Percentiles rank a stretch among this genome's conserved stretches.
These are phyloP conservation scores for Pedetes capensis DNA, from an alignment of 2,113 vertebrate genomes.

Conservation along the genomic window DNA sequence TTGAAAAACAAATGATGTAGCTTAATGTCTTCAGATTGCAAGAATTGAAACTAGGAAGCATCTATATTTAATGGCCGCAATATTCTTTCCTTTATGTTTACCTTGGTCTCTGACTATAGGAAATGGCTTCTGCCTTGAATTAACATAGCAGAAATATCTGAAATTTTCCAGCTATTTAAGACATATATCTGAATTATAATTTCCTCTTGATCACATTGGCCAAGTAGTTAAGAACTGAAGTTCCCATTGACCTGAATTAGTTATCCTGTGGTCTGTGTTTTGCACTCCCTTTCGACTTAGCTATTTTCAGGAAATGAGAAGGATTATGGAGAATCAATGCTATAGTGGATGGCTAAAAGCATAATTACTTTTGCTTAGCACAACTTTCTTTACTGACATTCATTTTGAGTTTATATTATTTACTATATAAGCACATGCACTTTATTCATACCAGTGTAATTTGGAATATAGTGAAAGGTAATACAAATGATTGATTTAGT, in stretches of 20 bases:
- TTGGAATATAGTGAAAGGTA: slow-evolving; percentile 12
- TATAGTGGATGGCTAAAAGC: slow-evolving; percentile 6
- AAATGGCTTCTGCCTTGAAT: background rate
- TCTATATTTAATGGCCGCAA: background rate
- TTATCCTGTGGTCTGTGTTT: slow-evolving; percentile 54
- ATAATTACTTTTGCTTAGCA: slow-evolving; percentile 40
- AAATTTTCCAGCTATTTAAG: background rate
- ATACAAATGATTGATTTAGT: slow-evolving; percentile 30
- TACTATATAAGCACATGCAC: background rate
- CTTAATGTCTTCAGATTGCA: background rate
- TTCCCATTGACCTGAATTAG: slow-evolving; percentile 36
- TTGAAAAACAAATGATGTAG: background rate
- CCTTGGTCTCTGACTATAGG: background rate
- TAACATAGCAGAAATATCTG: background rate
- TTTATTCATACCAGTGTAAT: slow-evolving; percentile 25
- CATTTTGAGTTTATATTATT: slow-evolving; percentile 14
- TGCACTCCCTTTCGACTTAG: background rate
- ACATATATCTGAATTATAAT: slow-evolving; percentile 17
- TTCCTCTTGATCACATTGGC: background rate
- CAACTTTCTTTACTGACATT: slow-evolving; percentile 41
- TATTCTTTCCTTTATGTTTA: background rate
- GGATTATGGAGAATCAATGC: slow-evolving; percentile 58
- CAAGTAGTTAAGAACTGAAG: slow-evolving; percentile 28
- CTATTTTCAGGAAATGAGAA: slow-evolving; percentile 64
- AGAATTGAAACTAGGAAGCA: background rate